These are phyloP conservation scores for Nylanderia fulva DNA, from an alignment of 1,140 invertebrate species.

Conservation along the genomic window DNA sequence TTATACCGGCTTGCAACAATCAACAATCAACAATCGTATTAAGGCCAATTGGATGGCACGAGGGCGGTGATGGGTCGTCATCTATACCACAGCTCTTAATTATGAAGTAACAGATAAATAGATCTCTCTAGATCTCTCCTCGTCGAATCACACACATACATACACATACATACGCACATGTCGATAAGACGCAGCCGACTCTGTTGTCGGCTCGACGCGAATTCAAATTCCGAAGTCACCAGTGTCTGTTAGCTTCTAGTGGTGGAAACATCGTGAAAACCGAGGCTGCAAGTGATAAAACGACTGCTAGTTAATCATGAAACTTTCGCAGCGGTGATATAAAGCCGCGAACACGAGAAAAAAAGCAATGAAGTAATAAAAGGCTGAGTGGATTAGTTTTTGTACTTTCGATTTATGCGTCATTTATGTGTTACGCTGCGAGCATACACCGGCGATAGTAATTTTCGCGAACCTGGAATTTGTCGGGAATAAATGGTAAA, in stretches of 20 bases:
- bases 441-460: neutral
- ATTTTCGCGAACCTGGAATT: neutral
- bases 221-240: neutral
- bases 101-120: slow-evolving; percentile 61
- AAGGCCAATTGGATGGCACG: slow-evolving; percentile 69
- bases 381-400: neutral
- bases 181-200: slow-evolving; percentile 38
- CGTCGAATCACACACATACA: too few species aligned
- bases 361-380: neutral
- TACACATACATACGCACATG: too few species aligned
- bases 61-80: slow-evolving; percentile 37
- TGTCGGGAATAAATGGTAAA: neutral
- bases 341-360: neutral
- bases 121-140: slow-evolving; percentile 15
- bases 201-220: neutral
- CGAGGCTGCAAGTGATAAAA: neutral
- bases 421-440: neutral
- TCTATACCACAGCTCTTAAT: slow-evolving; percentile 46
- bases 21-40: slow-evolving; percentile 75
- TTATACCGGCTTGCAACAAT: slow-evolving; percentile 60
- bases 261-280: neutral
- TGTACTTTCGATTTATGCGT: neutral
- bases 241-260: neutral
- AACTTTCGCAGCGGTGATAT: neutral
- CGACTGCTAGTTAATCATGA: neutral